Evolutionary conservation across 2,113 vertebrate genomes (phyloP), one percentile per base, ranked within the genome.

Genomic region (Serinus canaria): DNA sequence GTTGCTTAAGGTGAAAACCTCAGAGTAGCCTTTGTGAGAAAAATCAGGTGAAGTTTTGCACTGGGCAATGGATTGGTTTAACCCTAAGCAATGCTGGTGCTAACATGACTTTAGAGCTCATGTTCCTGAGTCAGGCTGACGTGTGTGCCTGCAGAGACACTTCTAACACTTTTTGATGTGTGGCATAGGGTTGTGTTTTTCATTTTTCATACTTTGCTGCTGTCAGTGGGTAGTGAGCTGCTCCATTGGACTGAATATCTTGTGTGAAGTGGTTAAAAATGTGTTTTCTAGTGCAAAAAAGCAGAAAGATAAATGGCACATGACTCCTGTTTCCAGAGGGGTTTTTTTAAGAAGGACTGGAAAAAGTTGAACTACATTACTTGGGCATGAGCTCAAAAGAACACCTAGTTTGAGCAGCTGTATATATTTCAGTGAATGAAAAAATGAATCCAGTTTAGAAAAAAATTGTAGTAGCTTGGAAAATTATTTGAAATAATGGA

Each of bases 11-110:
- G 41, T 41, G 47, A 64, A 95, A 93, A 78, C 14, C 37, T 89
- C 19, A 4, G 19, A 33, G 58, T 3, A 64, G 55, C 14, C 23
- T 83, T 62, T 64, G 63, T 33, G 21, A 70, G 28, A 69, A 83
- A 95, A 73, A 81, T 93, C 35, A 33, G 72, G 56, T 89, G 64
- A 78, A 80, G 39, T n/a, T 91, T 68, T 94, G 39, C 0, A 6
- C 60, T 81, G 14, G 35, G 37, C 16, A 77, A 78, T 30, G 23
- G 55, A 72, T 90, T 90, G 73, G 35, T 81, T 80, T 52, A 74
- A 73, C 50, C 67, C 43, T 80, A 47, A 83, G 49, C 25, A 55
- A 30, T 15, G 33, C 14, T 77, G 53, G 43, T 41, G 21, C 17
- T 58, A 59, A 24, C 14, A 8, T n/a, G 30, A 64, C 52, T 87